phyloP scores from a whole-genome alignment of 2,888 invertebrate genomes.

The Noctua pronuba region DNA sequence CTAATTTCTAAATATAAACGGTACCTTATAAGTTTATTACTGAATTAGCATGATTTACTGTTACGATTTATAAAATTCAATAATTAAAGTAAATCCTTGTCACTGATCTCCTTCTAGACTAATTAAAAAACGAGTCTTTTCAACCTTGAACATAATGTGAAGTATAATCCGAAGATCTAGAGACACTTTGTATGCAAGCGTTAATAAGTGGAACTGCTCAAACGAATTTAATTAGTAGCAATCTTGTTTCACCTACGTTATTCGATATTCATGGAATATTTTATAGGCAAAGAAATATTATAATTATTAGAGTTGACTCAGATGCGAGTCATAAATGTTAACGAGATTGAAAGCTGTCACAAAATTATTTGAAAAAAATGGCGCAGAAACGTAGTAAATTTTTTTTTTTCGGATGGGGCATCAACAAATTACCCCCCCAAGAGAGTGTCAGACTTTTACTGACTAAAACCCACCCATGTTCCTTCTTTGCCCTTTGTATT shows the following conservation, averaged over 20 bases:
- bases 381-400: neutral
- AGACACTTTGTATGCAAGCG: conserved; percentile 43
- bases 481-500: too few relatives aligned
- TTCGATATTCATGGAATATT: conserved; percentile 7
- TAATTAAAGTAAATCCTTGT: neutral
- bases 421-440: too few relatives aligned
- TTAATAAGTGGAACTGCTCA: conserved; percentile 25
- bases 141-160: conserved; percentile 49
- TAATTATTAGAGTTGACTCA: neutral
- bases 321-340: neutral
- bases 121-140: conserved; percentile 49
- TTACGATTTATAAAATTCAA: neutral
- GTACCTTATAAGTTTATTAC: neutral
- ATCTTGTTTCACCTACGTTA: conserved; percentile 35
- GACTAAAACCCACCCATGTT: too few relatives aligned
- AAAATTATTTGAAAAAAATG: neutral
- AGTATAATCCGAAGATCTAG: conserved; percentile 47
- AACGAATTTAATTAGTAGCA: conserved; percentile 36
- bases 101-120: conserved; percentile 29
- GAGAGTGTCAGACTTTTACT: too few relatives aligned
- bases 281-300: neutral
- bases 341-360: neutral
- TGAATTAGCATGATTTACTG: neutral
- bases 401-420: too few relatives aligned
- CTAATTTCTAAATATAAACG: neutral